phyloP scores from a whole-genome alignment of 2,888 invertebrate species.

The Rhamnusium bicolor region DNA sequence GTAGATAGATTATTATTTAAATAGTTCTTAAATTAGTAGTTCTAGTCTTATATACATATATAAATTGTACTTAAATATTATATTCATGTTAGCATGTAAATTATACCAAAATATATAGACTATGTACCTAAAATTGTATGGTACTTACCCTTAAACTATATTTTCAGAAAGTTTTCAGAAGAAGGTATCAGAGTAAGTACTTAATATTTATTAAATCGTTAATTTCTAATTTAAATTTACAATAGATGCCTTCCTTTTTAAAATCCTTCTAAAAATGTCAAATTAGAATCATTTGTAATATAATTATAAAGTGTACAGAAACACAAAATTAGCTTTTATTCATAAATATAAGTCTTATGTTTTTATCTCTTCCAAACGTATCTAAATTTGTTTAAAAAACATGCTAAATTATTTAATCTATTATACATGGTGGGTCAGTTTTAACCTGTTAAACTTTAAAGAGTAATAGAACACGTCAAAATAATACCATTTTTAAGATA shows the following conservation, averaged over 20 bases:
- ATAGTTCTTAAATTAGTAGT: constrained; percentile 50
- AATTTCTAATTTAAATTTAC: not conserved
- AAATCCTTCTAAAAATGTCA: constrained; percentile 27
- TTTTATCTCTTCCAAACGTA: constrained; percentile 15
- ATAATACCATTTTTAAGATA: too few relatives aligned
- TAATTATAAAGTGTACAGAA: constrained; percentile 30
- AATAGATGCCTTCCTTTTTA: constrained; percentile 2
- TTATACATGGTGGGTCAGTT: too few relatives aligned
- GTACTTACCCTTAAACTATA: constrained; percentile 15
- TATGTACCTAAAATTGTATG: constrained; percentile 22
- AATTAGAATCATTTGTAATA: constrained; percentile 32
- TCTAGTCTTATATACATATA: constrained; percentile 54
- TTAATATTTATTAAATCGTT: not conserved
- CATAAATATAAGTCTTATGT: constrained; percentile 7
- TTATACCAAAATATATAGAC: constrained; percentile 40
- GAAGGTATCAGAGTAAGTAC: not conserved
- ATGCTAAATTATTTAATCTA: not conserved
- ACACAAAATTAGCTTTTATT: constrained; percentile 28
- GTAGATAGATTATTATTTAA: constrained; percentile 52
- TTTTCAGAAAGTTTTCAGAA: constrained; percentile 29
- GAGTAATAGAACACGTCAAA: too few relatives aligned
- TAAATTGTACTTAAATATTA: constrained; percentile 49
- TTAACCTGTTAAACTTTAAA: too few relatives aligned
- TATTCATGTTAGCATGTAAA: constrained; percentile 48
- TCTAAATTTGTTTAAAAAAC: not conserved